Conservation (phyloP, 2,888 invertebrate species). For the Aleiodes leptofemur region DNA sequence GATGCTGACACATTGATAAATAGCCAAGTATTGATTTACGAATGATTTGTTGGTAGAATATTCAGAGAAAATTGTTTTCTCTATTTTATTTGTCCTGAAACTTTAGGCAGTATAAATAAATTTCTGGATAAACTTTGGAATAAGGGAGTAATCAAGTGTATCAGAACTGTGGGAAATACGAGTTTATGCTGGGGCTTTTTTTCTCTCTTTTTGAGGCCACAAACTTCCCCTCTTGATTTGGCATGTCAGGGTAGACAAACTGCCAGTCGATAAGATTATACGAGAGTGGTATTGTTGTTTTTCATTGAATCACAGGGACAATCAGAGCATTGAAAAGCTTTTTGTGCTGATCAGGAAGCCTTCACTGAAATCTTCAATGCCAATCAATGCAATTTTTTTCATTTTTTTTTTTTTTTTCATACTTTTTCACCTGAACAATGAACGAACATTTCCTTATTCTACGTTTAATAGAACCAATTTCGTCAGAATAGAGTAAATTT, state of each 20-base stretch:
- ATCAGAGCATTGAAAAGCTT: conserved; percentile 36
- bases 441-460: neutral
- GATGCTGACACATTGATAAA: conserved; percentile 3
- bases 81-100: no score
- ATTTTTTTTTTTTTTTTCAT: neutral
- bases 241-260: conserved; percentile 27
- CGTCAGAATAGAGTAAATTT: conserved; percentile 14
- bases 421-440: neutral
- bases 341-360: conserved; percentile 1
- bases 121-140: no score
- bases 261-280: conserved; percentile 35
- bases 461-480: conserved; percentile 13
- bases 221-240: neutral
- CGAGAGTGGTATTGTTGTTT: conserved; percentile 33
- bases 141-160: no score
- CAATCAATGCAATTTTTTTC: conserved; percentile 1
- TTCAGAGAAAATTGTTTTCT: no score
- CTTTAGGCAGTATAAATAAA: no score
- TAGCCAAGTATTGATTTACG: no score
- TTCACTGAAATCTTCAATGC: neutral
- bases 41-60: no score
- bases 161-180: neutral
- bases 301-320: conserved; percentile 30
- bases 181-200: conserved; percentile 8
- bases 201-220: conserved; percentile 16